Base-by-base conservation (phyloP, 2,113 vertebrate genomes). In the Melospiza melodia region DNA sequence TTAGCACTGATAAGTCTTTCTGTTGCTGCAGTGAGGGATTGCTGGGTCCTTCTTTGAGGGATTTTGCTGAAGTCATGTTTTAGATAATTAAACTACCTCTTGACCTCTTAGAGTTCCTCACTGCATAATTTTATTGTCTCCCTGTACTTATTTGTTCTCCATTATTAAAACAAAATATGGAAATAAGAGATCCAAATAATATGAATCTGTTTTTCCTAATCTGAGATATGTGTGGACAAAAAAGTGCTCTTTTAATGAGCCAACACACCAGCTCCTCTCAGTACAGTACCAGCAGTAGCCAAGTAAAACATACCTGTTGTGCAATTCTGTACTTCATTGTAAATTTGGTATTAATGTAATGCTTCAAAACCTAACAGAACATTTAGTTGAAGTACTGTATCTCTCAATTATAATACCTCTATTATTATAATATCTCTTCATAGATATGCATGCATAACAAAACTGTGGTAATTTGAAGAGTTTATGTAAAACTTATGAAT, bases 401-500 rank as follows among this genome's bases (percentile, higher is more conserved):
- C 80, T 92, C 86, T 94, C 94, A 75, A 61, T 89, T 96, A 94
- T 87, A 80, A 31, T 31, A 54, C 12, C 51, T 28, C 51, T 52
- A 11, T 52, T 52, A 18, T 52, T 92, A 88, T 83, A 87, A 84
- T 86, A 84, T 87, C 30, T 67, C 57, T 83, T 92, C 89, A 92
- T 81, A 95, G 95, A 94, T 94, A 97, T 93, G 69, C 76, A 96
- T 90, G 65, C 37, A 16, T 81, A 78, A 92, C 90, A 90, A 96
- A 93, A 94, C 80, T 86, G 49, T 92, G 76, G 79, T 89, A 90
- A 94, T 94, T 94, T 95, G 80, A 94, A 91, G 91, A 93, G 89
- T 90, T 97, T 95, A 95, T 90, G 86, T 89, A 93, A 89, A 97
- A 94, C 92, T 94, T 86, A 78, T 0, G 28, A 94, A 96, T 96